Conservation (phyloP, 2,888 invertebrate species). For the Agrochola lota region DNA sequence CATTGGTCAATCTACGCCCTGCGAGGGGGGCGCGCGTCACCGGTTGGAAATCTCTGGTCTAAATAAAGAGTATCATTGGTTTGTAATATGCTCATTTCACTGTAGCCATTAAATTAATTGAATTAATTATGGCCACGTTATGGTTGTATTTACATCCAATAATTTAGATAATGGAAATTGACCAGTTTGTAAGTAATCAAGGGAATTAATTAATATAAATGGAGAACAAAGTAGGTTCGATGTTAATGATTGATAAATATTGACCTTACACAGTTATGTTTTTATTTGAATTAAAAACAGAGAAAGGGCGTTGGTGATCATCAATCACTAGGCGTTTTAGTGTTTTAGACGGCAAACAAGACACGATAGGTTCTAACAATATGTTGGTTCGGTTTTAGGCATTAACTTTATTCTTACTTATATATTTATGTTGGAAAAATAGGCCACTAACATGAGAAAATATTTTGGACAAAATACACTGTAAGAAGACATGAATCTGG, state of each 20-base stretch:
- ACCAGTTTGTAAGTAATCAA: conserved; percentile 23
- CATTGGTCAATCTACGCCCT: no score
- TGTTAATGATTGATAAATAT: conserved; percentile 34
- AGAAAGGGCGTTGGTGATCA: conserved; percentile 21
- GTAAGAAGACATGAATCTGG: no score
- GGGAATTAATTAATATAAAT: conserved; percentile 31
- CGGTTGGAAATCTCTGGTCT: no score
- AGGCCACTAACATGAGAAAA: no score
- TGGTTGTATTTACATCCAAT: conserved; percentile 4
- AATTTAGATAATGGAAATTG: conserved; percentile 39
- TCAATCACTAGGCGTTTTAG: conserved; percentile 36
- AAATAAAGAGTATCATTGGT: conserved; percentile 3
- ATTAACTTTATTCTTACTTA: conserved; percentile 12
- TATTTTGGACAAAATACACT: no score
- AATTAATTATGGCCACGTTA: background rate
- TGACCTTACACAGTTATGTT: conserved; percentile 17
- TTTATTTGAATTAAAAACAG: conserved; percentile 37
- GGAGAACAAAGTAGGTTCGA: conserved; percentile 6
- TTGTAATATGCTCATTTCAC: conserved; percentile 8
- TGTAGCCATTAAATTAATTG: conserved; percentile 18
- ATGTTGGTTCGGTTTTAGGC: background rate
- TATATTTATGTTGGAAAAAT: background rate
- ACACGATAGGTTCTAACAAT: background rate
- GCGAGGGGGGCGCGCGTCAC: no score
- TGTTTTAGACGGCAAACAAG: background rate